A percentile compares a stretch with the other conserved stretches of the same genome.
Evolutionary conservation across 2,113 vertebrate species (phyloP).

Genomic region (Trachemys scripta): DNA sequence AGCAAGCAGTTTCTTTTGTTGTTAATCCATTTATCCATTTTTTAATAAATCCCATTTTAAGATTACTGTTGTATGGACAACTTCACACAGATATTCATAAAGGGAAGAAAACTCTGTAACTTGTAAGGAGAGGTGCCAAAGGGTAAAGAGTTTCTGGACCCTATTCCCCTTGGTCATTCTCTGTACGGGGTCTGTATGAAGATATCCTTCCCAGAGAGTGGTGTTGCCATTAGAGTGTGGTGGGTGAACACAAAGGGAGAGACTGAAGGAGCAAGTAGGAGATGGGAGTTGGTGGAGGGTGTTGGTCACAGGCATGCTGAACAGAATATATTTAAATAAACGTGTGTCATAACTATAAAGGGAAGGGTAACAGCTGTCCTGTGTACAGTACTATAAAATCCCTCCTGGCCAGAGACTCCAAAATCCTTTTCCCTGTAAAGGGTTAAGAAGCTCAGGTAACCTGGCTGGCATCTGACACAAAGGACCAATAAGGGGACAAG

Average conservation of each 20-base stretch:
- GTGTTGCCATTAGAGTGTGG: not conserved
- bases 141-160: not conserved
- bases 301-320: not conserved
- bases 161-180: not conserved
- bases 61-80: not conserved
- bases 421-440: too few species aligned
- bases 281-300: not conserved
- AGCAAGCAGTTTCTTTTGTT: not conserved
- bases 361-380: too few species aligned
- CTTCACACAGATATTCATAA: not conserved
- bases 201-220: not conserved
- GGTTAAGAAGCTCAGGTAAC: too few species aligned
- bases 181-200: not conserved
- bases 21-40: not conserved
- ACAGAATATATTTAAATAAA: not conserved
- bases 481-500: too few species aligned
- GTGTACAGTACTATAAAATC: too few species aligned
- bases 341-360: too few species aligned
- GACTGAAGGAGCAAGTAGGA: not conserved
- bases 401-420: too few species aligned
- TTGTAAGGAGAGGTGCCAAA: not conserved
- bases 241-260: not conserved
- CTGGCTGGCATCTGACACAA: too few species aligned
- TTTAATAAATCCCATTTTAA: not conserved
- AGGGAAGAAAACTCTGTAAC: not conserved